Percentiles rank a stretch among this genome's conserved stretches.
Evolutionary conservation across 2,888 invertebrate genomes (phyloP).

Genomic region (Prosapia bicincta): DNA sequence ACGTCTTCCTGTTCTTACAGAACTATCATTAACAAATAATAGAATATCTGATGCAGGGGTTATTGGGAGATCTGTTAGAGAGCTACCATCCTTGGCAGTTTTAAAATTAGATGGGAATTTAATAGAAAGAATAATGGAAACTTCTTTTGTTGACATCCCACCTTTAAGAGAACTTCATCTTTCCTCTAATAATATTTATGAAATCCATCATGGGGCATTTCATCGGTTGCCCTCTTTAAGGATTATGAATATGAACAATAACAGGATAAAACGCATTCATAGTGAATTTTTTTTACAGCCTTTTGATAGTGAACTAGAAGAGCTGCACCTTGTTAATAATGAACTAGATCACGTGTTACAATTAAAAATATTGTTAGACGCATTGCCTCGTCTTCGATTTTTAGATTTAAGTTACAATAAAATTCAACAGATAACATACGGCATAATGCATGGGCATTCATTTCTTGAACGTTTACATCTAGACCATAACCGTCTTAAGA

Average conservation of each 20-base stretch:
- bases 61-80: slow-evolving; percentile 73
- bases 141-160: slow-evolving; percentile 74
- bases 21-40: slow-evolving; percentile 68
- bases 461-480: slow-evolving; percentile 76
- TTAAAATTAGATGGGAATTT: slow-evolving; percentile 68
- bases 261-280: slow-evolving; percentile 70
- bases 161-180: slow-evolving; percentile 57
- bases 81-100: slow-evolving; percentile 66
- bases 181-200: slow-evolving; percentile 57
- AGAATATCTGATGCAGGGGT: slow-evolving; percentile 74
- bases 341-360: slow-evolving; percentile 72
- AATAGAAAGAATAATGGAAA: slow-evolving; percentile 68
- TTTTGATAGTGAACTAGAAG: slow-evolving; percentile 63
- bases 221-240: slow-evolving; percentile 70
- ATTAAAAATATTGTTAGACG: slow-evolving; percentile 68
- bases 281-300: slow-evolving; percentile 71
- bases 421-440: slow-evolving; percentile 71
- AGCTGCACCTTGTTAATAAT: slow-evolving; percentile 71
- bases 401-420: slow-evolving; percentile 77
- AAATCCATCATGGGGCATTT: slow-evolving; percentile 76
- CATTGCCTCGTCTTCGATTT: slow-evolving; percentile 71
- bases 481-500: slow-evolving; percentile 70
- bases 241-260: slow-evolving; percentile 71
- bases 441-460: slow-evolving; percentile 73
- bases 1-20: slow-evolving; percentile 64